Base-by-base conservation (phyloP, 2,113 vertebrate species). In the Cettia cetti region DNA sequence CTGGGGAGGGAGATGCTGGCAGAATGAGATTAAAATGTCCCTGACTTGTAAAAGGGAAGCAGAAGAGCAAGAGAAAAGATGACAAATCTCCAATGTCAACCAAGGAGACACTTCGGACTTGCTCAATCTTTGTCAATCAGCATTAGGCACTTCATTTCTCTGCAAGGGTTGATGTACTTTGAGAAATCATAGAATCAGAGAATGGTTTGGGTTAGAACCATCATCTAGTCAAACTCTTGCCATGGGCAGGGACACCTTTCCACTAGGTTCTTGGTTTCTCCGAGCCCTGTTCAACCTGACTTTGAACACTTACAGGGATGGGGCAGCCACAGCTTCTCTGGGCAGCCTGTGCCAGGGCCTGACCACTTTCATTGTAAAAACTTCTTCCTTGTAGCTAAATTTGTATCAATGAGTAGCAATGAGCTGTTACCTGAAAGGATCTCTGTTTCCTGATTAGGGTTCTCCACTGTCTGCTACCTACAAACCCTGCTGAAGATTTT, bases 91-190 rank as follows among this genome's bases (percentile, higher is more conserved):
- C 20, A 42, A 9, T 35, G 6, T 24, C 40, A 72, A 33, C 40
- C 0, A 2, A 53, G 31, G 44, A 71, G 71, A 61, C 35, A 7
- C 28, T 16, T 21, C 4, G 27, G 42, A 35, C 28, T 74, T 60
- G 35, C 31, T 87, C 40, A 33, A 5, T 60, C 56, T 2, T 0
- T 70, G 71, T 20, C 30, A 39, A 0, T 52, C 31, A 40, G 12
- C 23, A 8, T 16, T 11, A 35, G 20, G 37, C 22, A n/a, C 39
- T 69, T n/a, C 0, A 7, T 52, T 39, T 56, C 35, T 78, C 37
- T 33, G 8, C 42, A 40, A 7, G 28, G 31, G 17, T 7, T 49
- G 39, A 35, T 26, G 52, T 21, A 6, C 11, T 66, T 61, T 4
- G 17, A 87, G 37, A 57, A 47, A 13, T 33, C n/a, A 52, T 11